phyloP scores from a whole-genome alignment of 2,797 vertebrate species.

The Enteromius thamalakanensis region DNA sequence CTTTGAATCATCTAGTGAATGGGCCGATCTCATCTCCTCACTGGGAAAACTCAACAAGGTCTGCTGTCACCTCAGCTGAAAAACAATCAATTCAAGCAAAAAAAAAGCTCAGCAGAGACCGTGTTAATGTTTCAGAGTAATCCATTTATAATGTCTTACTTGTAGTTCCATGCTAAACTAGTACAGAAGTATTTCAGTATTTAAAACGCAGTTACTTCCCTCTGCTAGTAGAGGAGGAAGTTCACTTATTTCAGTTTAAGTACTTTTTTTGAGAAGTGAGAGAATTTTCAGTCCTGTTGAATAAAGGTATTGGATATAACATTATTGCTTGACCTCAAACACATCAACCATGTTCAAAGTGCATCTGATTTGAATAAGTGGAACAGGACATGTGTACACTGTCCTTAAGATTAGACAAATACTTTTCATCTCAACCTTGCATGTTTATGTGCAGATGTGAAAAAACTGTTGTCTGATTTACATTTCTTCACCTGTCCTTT shows the following conservation, averaged over 20 bases:
- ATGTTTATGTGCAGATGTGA: not conserved
- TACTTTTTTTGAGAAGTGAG: slow-evolving; percentile 24
- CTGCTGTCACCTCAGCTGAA: not conserved
- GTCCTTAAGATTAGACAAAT: slow-evolving; percentile 6
- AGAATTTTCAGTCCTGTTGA: not conserved
- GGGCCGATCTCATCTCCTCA: slow-evolving; percentile 98
- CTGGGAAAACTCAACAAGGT: slow-evolving; percentile 95
- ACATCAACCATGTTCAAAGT: slow-evolving; percentile 15
- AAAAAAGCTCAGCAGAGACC: not conserved
- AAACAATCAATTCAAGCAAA: not conserved
- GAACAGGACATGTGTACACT: slow-evolving; percentile 7
- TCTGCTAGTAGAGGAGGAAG: slow-evolving; percentile 34
- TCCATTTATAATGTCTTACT: too few species aligned
- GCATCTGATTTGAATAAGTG: slow-evolving; percentile 29
- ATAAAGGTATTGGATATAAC: not conserved
- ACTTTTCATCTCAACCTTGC: not conserved
- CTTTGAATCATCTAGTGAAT: slow-evolving; percentile 97
- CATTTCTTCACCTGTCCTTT: slow-evolving; percentile 4
- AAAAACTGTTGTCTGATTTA: slow-evolving; percentile 5
- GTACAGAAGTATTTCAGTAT: not conserved
- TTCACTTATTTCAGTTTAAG: slow-evolving; percentile 17
- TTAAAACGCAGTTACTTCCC: not conserved
- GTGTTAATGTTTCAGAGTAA: not conserved
- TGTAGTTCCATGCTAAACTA: not conserved
- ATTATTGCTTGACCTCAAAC: slow-evolving; percentile 16